Base-by-base conservation (phyloP, 2,113 vertebrate species). In the Pollimyrus isidori region DNA sequence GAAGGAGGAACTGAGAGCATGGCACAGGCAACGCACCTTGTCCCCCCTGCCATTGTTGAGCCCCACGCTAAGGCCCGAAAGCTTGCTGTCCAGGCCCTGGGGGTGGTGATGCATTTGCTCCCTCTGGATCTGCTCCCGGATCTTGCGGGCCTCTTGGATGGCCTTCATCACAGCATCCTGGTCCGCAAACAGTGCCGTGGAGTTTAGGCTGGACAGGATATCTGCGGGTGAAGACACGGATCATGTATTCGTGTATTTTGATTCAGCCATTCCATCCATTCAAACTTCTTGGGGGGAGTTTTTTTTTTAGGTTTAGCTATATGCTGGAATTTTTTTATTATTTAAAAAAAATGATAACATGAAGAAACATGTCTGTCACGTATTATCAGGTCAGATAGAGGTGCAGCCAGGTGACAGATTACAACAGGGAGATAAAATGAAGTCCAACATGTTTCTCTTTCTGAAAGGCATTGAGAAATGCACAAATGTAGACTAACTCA, bases 141-240 rank as follows among this genome's bases (percentile, higher is more conserved):
- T 99, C 94, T 99, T 99, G 90, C 98, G 96, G 89, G 98, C 98
- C 93, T 99, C 98, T 93, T 99, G 98, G 93, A 99, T 99, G 93
- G 98, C 98, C 96, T 99, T 99, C 98, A 99, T 97, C 94, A 99
- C 98, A 45, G 98, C 98, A 89, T 99, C 98, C 97, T 99, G 98
- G 96, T 99, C 98, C 94, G 98, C 98, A 88, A 99, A 99, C 86
- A 99, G 94, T 90, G 98, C 97, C 48, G 98, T 98, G 87, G 98
- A 98, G 95, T 99, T 99, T 95, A 99, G 97, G 95, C 98, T 99
- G 93, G 98, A 99, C 94, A 99, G 96, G 93, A 99, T 99, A 95
- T 99, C 98, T 99, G 92, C 6, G 92, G 91, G 94, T 52, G 94
- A 58, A 6, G 58, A 91, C 93, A 90, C 3, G 50, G 30, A 46